Evolutionary conservation across 2,888 invertebrate genomes (phyloP).

Genomic region (Lasioglossum villosulum): DNA sequence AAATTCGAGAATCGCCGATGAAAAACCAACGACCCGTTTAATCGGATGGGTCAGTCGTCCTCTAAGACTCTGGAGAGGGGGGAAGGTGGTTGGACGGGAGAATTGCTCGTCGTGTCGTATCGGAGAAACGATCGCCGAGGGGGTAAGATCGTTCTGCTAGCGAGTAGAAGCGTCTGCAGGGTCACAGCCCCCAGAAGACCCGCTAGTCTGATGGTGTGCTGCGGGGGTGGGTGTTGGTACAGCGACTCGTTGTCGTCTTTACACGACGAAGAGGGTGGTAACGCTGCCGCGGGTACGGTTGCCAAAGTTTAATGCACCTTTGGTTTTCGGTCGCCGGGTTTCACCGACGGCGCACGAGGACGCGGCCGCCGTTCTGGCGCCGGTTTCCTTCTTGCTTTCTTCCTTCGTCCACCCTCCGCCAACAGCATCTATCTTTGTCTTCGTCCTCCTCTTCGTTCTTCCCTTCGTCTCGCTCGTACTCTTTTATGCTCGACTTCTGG

Average conservation of each 20-base stretch:
- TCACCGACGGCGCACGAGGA: constrained; percentile 61
- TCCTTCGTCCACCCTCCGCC: constrained; percentile 19
- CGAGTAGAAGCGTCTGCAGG: constrained; percentile 17
- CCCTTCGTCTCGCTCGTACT: constrained; percentile 24
- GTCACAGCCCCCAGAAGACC: constrained; percentile 63
- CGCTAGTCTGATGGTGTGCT: constrained; percentile 1
- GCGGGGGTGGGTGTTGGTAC: constrained; percentile 1
- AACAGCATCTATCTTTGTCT: constrained; percentile 1
- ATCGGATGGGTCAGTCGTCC: constrained; percentile 23
- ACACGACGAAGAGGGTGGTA: constrained; percentile 37
- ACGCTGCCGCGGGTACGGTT: constrained; percentile 67
- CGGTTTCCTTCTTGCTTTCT: constrained; percentile 64
- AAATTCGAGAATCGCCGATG: neutral
- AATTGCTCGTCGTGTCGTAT: constrained; percentile 64
- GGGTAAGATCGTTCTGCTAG: constrained; percentile 61
- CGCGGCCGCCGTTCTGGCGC: constrained; percentile 79
- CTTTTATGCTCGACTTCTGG: constrained; percentile 52
- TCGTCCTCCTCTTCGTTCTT: neutral
- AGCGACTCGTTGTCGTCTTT: constrained; percentile 40
- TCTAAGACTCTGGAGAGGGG: neutral
- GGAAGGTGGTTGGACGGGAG: constrained; percentile 21
- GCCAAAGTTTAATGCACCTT: constrained; percentile 79
- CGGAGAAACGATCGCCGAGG: constrained; percentile 65
- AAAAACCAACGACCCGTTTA: constrained; percentile 31
- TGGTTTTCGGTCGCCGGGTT: constrained; percentile 70